Evolutionary conservation across 2,888 invertebrate species (phyloP), one percentile per base, ranked within the genome.

Genomic region (Andrena dorsata): DNA sequence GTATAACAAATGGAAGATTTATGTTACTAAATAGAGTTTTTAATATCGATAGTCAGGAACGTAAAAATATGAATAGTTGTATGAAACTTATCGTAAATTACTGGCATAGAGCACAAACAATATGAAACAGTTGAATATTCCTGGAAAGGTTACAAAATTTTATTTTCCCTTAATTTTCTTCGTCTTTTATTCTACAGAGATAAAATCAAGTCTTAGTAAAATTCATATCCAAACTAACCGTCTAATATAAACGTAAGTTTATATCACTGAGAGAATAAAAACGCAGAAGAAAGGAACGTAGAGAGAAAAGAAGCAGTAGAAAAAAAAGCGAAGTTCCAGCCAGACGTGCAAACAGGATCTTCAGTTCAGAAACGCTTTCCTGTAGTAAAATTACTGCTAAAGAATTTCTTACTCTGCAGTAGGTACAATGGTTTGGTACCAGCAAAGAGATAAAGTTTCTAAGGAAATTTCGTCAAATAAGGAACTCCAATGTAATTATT

Each of bases 321-420:
- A 64, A 53, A 64, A 53, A 72, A 64, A 28, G 53, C 20, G 23
- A 35, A 35, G 53, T 26, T 26, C 63, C 61, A 53, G 53, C 4
- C 35, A 28, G 53, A 35, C 35, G 49, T 75, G 75, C 65, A 75
- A 74, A 79, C 76, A 41, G 64, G 41, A 47, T 23, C 41, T 47
- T 20, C 53, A 16, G 58, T 61, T 70, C 53, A 41, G 76, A 64
- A 70, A 69, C 56, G 49, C 51, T 41, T 56, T 41, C 60, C 20
- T 35, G 56, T 4, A 32, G 41, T 41, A 20, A 56, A 73, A 73
- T 73, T 73, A 64, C 35, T 51, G 35, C 41, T 28, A 28, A 73
- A 35, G 64, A 41, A 56, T 73, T 73, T 53, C 64, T 73, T 56
- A 26, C 41, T 30, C 6, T 5, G 16, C 35, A 56, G 41, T 20